A percentile compares a stretch with the other conserved stretches of the same genome.
phyloP scores from a whole-genome alignment of 2,888 invertebrate species.

The Ornithoptera priamus region DNA sequence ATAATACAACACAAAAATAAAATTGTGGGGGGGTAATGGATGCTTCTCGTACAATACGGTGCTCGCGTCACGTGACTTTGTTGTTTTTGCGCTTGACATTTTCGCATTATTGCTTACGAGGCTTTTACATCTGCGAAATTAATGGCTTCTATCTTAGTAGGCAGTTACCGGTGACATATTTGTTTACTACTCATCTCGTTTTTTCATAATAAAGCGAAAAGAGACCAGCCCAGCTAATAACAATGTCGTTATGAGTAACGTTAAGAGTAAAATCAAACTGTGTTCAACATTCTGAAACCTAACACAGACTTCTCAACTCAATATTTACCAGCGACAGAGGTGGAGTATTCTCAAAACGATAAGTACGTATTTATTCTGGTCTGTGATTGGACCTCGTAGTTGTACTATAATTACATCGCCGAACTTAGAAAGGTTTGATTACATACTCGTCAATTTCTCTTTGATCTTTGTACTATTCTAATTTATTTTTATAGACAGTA shows the following conservation, averaged over 20 bases:
- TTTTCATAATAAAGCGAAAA: not conserved
- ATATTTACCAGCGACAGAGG: not conserved
- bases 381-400: not conserved
- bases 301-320: no score
- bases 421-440: no score
- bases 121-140: slow-evolving; percentile 10
- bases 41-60: slow-evolving; percentile 6
- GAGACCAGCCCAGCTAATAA: not conserved
- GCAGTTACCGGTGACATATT: not conserved
- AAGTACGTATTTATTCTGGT: not conserved
- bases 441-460: no score
- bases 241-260: not conserved
- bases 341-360: not conserved
- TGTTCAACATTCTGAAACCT: no score
- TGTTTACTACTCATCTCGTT: not conserved
- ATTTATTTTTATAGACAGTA: no score
- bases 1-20: not conserved
- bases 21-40: not conserved
- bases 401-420: no score
- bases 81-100: slow-evolving; percentile 16
- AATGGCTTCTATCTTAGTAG: slow-evolving; percentile 13
- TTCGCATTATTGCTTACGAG: slow-evolving; percentile 17
- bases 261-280: not conserved
- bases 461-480: no score
- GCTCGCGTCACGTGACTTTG: slow-evolving; percentile 11